Evolutionary conservation across 2,888 invertebrate species (phyloP).

Genomic region (Oscheius sp.): DNA sequence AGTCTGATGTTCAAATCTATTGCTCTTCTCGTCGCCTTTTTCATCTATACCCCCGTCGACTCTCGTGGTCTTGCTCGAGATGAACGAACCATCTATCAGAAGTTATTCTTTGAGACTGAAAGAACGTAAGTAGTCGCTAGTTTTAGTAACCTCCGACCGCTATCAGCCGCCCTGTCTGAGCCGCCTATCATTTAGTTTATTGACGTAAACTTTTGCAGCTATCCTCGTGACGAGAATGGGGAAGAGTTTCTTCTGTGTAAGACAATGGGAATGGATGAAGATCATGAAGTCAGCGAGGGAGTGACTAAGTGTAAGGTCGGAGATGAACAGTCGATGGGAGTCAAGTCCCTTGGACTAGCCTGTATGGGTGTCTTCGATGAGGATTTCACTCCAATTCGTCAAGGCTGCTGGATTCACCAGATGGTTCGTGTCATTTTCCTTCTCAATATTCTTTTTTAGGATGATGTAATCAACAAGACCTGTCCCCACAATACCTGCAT

Average conservation of each 20-base stretch:
- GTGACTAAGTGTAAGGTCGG: constrained; percentile 9
- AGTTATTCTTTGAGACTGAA: too few species aligned
- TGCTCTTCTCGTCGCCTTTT: too few species aligned
- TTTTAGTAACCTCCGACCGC: too few species aligned
- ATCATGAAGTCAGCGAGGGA: background rate
- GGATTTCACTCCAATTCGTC: background rate
- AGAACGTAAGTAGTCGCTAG: too few species aligned
- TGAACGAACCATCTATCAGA: background rate
- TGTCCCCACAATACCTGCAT: constrained; percentile 3
- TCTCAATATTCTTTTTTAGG: background rate
- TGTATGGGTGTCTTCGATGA: constrained; percentile 21
- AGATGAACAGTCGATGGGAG: constrained; percentile 4
- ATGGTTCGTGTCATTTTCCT: constrained; percentile 6
- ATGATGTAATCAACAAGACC: constrained; percentile 10
- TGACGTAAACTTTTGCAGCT: constrained; percentile 8
- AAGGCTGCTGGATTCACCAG: constrained; percentile 23
- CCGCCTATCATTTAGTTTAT: constrained; percentile 2
- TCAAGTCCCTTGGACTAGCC: constrained; percentile 17
- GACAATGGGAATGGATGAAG: constrained; percentile 3
- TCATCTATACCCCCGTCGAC: too few species aligned
- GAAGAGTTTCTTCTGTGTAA: constrained; percentile 13
- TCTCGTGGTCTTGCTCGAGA: too few species aligned
- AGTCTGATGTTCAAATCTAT: too few species aligned
- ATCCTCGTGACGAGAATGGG: constrained; percentile 2
- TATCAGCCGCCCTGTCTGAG: background rate